Evolutionary conservation across 2,888 invertebrate genomes (phyloP).

Genomic region (Ophion ellenae): DNA sequence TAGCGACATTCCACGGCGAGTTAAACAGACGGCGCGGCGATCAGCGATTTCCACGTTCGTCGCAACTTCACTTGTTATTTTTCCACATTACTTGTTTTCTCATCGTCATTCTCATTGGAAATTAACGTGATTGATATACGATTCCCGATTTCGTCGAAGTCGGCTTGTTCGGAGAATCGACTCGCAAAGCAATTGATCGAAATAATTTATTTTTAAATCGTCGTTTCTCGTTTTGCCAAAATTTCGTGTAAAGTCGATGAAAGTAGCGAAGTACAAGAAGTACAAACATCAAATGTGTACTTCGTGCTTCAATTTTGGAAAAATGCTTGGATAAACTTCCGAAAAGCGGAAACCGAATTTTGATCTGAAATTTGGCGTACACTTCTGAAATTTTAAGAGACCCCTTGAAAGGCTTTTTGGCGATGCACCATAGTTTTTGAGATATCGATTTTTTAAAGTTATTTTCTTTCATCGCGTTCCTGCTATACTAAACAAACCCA

Average conservation of each 20-base stretch:
- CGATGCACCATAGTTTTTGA: too few relatives aligned
- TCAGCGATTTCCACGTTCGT: not conserved
- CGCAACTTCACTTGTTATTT: not conserved
- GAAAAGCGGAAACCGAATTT: too few relatives aligned
- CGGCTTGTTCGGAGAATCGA: not conserved
- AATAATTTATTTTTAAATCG: not conserved
- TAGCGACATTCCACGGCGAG: constrained; percentile 18
- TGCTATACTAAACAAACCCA: too few relatives aligned
- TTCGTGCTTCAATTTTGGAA: too few relatives aligned
- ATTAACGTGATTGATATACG: not conserved
- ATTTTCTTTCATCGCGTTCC: too few relatives aligned
- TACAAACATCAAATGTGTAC: not conserved
- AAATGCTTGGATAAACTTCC: too few relatives aligned
- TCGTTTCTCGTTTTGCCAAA: not conserved
- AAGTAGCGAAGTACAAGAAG: too few relatives aligned
- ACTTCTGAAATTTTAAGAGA: too few relatives aligned
- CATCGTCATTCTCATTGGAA: not conserved
- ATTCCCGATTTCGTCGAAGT: not conserved
- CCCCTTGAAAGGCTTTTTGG: too few relatives aligned
- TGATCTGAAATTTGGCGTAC: too few relatives aligned
- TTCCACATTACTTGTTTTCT: not conserved
- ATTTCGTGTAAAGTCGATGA: too few relatives aligned
- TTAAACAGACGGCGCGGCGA: not conserved
- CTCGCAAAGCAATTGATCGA: not conserved
- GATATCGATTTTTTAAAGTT: too few relatives aligned